A percentile compares a stretch with the other conserved stretches of the same genome.
These are phyloP conservation scores for Parnassius smintheus DNA, from an alignment of 2,888 invertebrate species.

Conservation along the genomic window DNA sequence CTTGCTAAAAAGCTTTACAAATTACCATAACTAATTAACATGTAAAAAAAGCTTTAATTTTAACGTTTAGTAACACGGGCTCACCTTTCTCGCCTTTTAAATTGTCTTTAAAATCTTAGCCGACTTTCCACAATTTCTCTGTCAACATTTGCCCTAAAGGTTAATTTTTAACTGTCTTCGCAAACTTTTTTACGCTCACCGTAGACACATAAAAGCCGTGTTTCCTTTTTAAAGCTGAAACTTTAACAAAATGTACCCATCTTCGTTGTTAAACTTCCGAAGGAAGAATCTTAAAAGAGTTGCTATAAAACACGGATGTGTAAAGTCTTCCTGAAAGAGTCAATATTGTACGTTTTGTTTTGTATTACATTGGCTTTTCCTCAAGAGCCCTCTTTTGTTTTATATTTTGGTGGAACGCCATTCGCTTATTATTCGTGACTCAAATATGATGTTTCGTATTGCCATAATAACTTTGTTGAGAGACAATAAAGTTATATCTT, in stretches of 20 bases:
- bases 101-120: constrained; percentile 4
- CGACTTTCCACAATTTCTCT: not conserved
- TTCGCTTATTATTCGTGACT: too few species aligned
- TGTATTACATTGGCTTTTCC: not conserved
- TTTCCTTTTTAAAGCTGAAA: constrained; percentile 29
- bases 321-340: constrained; percentile 14
- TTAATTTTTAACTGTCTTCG: constrained; percentile 6
- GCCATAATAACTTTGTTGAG: too few species aligned
- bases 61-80: too few species aligned
- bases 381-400: not conserved
- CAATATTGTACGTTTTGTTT: constrained; percentile 9
- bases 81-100: not conserved
- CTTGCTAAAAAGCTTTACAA: too few species aligned
- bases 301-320: constrained; percentile 9
- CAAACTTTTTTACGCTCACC: constrained; percentile 2
- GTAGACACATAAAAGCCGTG: constrained; percentile 23
- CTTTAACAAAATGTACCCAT: constrained; percentile 29
- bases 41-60: too few species aligned
- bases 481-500: too few species aligned
- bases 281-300: constrained; percentile 15
- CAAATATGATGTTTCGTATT: too few species aligned
- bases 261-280: constrained; percentile 19
- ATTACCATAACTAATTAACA: too few species aligned
- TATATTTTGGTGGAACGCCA: too few species aligned
- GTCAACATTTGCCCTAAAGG: not conserved